phyloP scores from a whole-genome alignment of 2,888 invertebrate species.

The Callyntrura sp. region DNA sequence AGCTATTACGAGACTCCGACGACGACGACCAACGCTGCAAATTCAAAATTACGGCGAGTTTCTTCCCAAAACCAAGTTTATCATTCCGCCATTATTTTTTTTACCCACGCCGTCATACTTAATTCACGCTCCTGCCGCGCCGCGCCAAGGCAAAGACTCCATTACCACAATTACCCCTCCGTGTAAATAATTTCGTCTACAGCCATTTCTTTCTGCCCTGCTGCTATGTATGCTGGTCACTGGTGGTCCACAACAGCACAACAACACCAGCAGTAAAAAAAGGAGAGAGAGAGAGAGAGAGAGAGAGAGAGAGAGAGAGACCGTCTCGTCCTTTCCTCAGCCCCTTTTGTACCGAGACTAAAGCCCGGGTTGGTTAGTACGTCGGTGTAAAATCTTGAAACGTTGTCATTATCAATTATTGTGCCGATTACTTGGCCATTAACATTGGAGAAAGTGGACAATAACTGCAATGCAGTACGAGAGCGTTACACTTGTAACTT shows the following conservation, averaged over 20 bases:
- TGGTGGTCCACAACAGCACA: not conserved
- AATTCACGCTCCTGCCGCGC: too few relatives aligned
- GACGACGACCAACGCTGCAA: too few relatives aligned
- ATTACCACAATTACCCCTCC: not conserved
- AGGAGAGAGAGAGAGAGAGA: not conserved
- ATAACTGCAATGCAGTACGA: slow-evolving; percentile 55
- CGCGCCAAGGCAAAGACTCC: too few relatives aligned
- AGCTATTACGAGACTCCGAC: too few relatives aligned
- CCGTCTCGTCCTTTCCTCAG: too few relatives aligned
- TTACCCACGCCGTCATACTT: too few relatives aligned
- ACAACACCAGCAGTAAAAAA: not conserved
- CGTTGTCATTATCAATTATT: slow-evolving; percentile 65
- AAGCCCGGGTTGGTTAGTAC: not conserved
- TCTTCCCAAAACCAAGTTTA: not conserved
- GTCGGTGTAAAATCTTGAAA: slow-evolving; percentile 29
- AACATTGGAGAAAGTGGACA: slow-evolving; percentile 29
- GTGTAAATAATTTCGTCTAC: too few relatives aligned
- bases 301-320: not conserved
- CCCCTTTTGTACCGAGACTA: too few relatives aligned
- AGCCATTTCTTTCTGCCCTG: not conserved
- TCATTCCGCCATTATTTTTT: not conserved
- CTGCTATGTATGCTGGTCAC: not conserved
- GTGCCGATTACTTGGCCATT: slow-evolving; percentile 48
- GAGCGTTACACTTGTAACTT: not conserved
- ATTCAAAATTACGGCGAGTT: not conserved